Conservation (phyloP, 2,888 invertebrate species). For the Nephrotoma appendiculata region DNA sequence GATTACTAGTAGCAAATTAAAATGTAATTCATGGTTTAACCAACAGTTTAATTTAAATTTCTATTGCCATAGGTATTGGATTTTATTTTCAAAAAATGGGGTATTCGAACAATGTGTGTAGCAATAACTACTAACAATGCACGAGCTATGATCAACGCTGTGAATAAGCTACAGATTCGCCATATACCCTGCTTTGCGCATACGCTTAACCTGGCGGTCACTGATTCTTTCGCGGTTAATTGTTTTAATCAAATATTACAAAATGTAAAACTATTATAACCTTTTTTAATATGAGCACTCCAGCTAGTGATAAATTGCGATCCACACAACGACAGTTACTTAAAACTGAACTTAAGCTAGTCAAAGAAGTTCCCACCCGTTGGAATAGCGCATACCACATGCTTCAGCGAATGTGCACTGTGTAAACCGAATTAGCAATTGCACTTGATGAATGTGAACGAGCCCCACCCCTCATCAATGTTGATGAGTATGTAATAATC, state of each 20-base stretch:
- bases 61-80: neutral
- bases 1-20: neutral
- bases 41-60: neutral
- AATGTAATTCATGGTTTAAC: no score
- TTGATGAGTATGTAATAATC: no score
- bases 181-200: neutral
- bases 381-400: no score
- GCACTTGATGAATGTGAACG: no score
- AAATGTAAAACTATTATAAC: neutral
- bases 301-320: neutral
- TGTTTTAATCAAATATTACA: neutral
- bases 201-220: neutral
- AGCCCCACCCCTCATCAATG: no score
- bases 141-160: neutral
- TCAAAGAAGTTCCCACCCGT: no score
- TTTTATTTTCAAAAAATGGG: neutral
- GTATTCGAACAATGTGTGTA: neutral
- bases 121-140: neutral
- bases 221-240: no score
- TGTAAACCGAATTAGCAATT: no score
- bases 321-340: no score
- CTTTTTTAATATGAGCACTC: neutral
- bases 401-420: no score
- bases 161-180: neutral
- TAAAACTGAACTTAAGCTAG: no score